These are phyloP conservation scores for Leucosticte australis DNA, from an alignment of 2,113 vertebrate species.

Conservation along the genomic window DNA sequence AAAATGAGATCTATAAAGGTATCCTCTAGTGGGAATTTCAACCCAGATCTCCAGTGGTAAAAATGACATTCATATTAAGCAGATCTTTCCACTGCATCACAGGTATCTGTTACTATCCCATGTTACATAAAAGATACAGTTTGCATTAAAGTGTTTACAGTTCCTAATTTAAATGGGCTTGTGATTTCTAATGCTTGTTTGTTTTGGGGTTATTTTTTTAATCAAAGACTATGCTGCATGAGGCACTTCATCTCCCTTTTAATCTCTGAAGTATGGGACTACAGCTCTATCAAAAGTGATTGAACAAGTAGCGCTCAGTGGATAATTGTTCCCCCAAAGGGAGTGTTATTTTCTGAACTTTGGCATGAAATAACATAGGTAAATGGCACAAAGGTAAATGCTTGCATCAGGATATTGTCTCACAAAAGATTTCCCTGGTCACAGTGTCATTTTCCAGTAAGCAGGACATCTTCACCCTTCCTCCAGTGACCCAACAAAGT, in stretches of 20 bases:
- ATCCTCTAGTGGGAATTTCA: conserved; percentile 14
- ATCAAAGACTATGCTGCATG: not conserved
- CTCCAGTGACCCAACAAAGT: not conserved
- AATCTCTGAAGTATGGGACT: not conserved
- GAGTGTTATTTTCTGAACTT: conserved; percentile 3
- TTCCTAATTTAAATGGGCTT: not conserved
- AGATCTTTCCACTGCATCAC: not conserved
- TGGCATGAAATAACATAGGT: not conserved
- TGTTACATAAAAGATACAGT: not conserved
- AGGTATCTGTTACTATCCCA: not conserved
- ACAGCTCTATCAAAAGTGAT: not conserved
- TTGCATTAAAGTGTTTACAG: not conserved
- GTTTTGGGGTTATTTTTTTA: not conserved
- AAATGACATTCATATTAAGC: not conserved
- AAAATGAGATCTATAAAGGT: conserved; percentile 64
- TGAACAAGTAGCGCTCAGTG: not conserved
- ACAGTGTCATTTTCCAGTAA: conserved; percentile 10
- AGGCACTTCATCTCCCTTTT: not conserved
- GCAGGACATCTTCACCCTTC: conserved; percentile 34
- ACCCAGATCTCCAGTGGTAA: not conserved
- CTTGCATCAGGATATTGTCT: conserved; percentile 15
- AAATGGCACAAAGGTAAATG: not conserved
- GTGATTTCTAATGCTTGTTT: not conserved
- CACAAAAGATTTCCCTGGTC: not conserved
- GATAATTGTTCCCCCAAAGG: not conserved